Evolutionary conservation across 2,797 vertebrate species (phyloP).

Genomic region (Gadopsis bispinosus): DNA sequence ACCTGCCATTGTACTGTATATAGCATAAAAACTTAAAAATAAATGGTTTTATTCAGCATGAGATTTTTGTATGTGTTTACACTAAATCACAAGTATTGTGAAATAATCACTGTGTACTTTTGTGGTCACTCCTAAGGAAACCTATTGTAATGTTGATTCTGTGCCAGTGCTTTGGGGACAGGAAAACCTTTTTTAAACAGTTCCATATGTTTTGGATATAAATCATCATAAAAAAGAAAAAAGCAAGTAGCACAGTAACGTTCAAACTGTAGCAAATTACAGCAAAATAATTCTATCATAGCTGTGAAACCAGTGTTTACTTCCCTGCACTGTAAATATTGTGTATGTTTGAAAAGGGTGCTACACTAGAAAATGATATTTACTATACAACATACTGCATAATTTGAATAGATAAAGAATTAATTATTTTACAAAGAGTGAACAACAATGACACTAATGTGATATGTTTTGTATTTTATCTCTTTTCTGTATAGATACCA

Average conservation of each 20-base stretch:
- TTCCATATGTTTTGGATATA: slow-evolving; percentile 64
- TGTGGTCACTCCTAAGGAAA: slow-evolving; percentile 66
- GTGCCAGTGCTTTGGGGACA: slow-evolving; percentile 53
- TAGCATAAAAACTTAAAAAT: slow-evolving; percentile 59
- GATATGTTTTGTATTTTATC: slow-evolving; percentile 75
- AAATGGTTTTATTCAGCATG: slow-evolving; percentile 78
- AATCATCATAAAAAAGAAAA: slow-evolving; percentile 34
- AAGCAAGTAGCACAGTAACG: slow-evolving; percentile 36
- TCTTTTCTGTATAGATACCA: slow-evolving; percentile 72
- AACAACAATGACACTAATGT: slow-evolving; percentile 60
- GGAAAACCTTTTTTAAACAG: slow-evolving; percentile 51
- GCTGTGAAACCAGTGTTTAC: slow-evolving; percentile 68
- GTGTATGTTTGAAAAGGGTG: slow-evolving; percentile 72
- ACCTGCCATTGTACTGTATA: slow-evolving; percentile 75
- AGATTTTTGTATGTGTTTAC: slow-evolving; percentile 73
- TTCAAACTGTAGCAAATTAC: slow-evolving; percentile 59
- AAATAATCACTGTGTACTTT: slow-evolving; percentile 78
- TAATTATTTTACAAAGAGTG: slow-evolving; percentile 68
- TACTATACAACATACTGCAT: slow-evolving; percentile 59
- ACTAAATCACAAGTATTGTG: slow-evolving; percentile 83
- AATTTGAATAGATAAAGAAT: slow-evolving; percentile 61
- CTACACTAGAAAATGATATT: slow-evolving; percentile 69
- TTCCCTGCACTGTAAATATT: slow-evolving; percentile 65
- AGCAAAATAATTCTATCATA: slow-evolving; percentile 55
- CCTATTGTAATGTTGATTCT: slow-evolving; percentile 66